These are phyloP conservation scores for Eucidaris tribuloides DNA, from an alignment of 35 echinoderm and acorn worm genomes.

Conservation along the genomic window DNA sequence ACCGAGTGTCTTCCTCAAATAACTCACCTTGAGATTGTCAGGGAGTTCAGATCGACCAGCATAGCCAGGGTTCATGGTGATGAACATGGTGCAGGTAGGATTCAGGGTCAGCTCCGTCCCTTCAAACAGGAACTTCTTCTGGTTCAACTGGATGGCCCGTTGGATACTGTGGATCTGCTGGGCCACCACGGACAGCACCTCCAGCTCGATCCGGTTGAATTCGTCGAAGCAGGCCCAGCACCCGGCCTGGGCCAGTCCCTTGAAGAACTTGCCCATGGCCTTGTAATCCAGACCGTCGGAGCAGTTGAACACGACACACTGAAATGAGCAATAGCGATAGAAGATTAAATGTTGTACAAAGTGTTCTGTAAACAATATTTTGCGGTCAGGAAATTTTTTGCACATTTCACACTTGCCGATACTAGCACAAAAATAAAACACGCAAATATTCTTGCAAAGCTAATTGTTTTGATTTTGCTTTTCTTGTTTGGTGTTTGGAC, in stretches of 20 bases:
- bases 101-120: constrained; percentile 93
- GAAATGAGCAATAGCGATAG: background rate
- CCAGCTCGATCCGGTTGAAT: constrained; percentile 98
- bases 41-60: constrained; percentile 91
- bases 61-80: constrained; percentile 98
- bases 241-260: constrained; percentile 90
- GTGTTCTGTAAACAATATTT: no score
- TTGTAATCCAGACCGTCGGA: constrained; percentile 97
- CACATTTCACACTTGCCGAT: no score
- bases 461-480: no score
- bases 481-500: no score
- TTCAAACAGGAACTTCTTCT: constrained; percentile 95
- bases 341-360: constrained; percentile 10
- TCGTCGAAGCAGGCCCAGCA: constrained; percentile 99
- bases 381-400: no score
- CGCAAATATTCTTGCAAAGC: no score
- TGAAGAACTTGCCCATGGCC: constrained; percentile 99
- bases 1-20: no score
- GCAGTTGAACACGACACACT: constrained; percentile 99
- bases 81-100: constrained; percentile 97
- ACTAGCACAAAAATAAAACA: no score
- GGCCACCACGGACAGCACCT: constrained; percentile 93
- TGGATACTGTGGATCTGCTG: constrained; percentile 99
- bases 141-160: constrained; percentile 69
- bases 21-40: constrained; percentile 86